These are phyloP conservation scores for Cavia aperea DNA, from an alignment of 2,113 vertebrate species.

Conservation along the genomic window DNA sequence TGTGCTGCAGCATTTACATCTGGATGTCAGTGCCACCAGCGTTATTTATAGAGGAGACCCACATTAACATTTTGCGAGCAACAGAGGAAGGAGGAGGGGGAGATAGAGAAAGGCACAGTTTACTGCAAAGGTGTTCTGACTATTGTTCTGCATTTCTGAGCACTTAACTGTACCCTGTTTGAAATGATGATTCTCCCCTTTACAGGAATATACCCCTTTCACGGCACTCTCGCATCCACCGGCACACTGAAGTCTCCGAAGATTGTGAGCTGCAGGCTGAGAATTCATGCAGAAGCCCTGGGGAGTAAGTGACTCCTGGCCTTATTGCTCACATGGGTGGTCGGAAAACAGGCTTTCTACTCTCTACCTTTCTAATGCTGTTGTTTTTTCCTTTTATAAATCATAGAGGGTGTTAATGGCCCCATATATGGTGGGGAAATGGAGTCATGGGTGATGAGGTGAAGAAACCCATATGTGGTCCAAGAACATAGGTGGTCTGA, in stretches of 20 bases:
- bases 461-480: not conserved
- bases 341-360: not conserved
- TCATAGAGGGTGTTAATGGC: not conserved
- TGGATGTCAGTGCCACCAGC: constrained; percentile 61
- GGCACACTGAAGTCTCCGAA: not conserved
- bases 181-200: not conserved
- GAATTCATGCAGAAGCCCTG: not conserved
- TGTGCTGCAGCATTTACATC: constrained; percentile 56
- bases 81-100: not conserved
- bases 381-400: not conserved
- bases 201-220: not conserved
- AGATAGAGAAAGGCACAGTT: not conserved
- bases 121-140: not conserved
- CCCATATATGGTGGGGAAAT: not conserved
- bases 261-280: not conserved
- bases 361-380: not conserved
- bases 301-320: not conserved
- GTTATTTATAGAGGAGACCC: constrained; percentile 72
- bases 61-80: constrained; percentile 46
- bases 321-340: not conserved
- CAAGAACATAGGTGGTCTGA: too few relatives aligned
- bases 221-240: not conserved
- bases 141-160: not conserved
- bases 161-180: not conserved
- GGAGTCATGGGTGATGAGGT: not conserved